Base-by-base conservation (phyloP, 2,113 vertebrate species). In the Forbesichthys agassizii region DNA sequence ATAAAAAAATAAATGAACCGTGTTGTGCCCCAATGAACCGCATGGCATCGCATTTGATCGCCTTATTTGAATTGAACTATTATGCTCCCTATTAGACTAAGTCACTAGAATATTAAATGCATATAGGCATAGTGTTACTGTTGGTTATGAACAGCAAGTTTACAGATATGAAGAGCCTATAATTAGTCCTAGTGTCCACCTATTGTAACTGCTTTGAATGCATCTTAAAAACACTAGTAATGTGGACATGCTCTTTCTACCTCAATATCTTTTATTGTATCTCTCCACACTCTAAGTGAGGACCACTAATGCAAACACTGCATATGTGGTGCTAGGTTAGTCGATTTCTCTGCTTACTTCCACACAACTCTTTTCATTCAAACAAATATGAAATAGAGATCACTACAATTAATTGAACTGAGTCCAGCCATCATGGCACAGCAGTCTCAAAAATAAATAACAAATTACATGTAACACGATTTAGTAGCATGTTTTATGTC, bases 401-500 rank as follows among this genome's bases (percentile, higher is more conserved):
- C 42, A 20, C 42, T 62, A 13, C 47, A 27, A 3, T 61, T 62
- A 55, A 51, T 20, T 57, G 60, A 59, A 61, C 55, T 12, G 33
- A 48, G 13, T 16, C 33, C 61, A 64, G 49, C 8, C 54, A 60
- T n/a, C 12, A 18, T 60, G 66, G 54, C 61, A 60, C 7, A 1
- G 18, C 36, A 27, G 27, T 27, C 27, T 27, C 27, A 27, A 27
- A 27, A 27, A 27, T 27, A 27, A 27, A 27, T 27, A 27, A 27
- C 27, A 48, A 33, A 48, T 64, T 48, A 36, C 54, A 72, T 74
- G 51, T 62, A 60, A 52, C 33, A 62, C 66, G 18, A 66, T 48
- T 63, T 42, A 63, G 59, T 46, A 33, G 52, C 55, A 42, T n/a
- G 42, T 3, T 12, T 74, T 69, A 27, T 42, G 20, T 46, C 16